These are phyloP conservation scores for Mormoops blainvillei DNA, from an alignment of 2,113 vertebrate genomes.

Conservation along the genomic window DNA sequence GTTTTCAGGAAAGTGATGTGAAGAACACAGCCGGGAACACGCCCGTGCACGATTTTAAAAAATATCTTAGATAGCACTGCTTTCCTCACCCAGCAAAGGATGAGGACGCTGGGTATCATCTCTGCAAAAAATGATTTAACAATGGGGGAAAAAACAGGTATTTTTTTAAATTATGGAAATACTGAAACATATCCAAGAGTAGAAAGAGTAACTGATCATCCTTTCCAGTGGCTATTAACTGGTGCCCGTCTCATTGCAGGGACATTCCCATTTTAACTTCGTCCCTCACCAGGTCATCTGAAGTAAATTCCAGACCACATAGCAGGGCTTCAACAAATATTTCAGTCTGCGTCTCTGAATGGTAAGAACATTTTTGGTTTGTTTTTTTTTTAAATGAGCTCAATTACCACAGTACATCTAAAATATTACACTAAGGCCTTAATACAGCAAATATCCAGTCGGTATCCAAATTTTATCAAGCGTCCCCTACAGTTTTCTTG, in stretches of 20 bases:
- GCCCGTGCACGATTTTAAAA: background rate
- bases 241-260: background rate
- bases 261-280: too few relatives aligned
- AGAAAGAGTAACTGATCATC: background rate
- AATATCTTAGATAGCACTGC: background rate
- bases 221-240: background rate
- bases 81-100: background rate
- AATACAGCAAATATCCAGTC: background rate
- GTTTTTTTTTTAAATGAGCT: too few relatives aligned
- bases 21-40: background rate
- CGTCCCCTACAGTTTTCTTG: background rate
- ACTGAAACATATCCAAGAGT: background rate
- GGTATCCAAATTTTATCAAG: background rate
- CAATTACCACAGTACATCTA: background rate
- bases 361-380: background rate
- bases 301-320: background rate
- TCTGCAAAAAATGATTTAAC: background rate
- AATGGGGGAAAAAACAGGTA: background rate
- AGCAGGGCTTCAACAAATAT: background rate
- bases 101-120: background rate
- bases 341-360: background rate
- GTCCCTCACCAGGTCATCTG: background rate
- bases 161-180: background rate
- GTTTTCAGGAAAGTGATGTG: slow-evolving; percentile 5
- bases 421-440: background rate